These are phyloP conservation scores for Pristionchus entomophagus DNA, from an alignment of 2,888 invertebrate genomes.

Conservation along the genomic window DNA sequence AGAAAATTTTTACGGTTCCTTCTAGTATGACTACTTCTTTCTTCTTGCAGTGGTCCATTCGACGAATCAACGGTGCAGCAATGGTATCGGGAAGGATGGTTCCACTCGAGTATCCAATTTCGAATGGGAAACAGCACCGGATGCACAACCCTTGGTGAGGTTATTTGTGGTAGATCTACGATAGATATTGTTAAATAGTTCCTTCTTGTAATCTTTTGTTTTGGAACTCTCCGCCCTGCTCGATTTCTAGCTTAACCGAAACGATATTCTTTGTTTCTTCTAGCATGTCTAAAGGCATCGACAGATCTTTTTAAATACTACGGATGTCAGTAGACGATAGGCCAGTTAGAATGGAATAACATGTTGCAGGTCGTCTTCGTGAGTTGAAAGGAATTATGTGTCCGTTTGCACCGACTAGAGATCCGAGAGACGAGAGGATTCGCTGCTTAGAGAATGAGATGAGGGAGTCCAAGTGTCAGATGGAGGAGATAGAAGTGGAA, in stretches of 20 bases:
- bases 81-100: constrained; percentile 19
- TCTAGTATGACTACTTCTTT: no score
- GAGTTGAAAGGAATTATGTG: background rate
- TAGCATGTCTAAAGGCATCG: no score
- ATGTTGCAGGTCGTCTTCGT: background rate
- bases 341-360: background rate
- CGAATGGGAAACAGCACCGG: background rate
- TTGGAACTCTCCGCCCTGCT: no score
- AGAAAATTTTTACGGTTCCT: no score
- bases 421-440: background rate
- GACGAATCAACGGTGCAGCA: background rate
- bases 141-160: background rate
- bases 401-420: background rate
- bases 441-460: background rate
- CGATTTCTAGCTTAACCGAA: no score
- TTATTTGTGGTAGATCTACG: no score
- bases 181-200: no score
- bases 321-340: no score
- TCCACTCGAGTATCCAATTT: constrained; percentile 7
- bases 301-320: no score
- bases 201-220: no score
- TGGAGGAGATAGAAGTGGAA: background rate
- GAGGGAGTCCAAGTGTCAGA: background rate
- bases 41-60: background rate
- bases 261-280: no score